These are phyloP conservation scores for Globodera rostochiensis DNA, from an alignment of 1,140 invertebrate species.

Conservation along the genomic window DNA sequence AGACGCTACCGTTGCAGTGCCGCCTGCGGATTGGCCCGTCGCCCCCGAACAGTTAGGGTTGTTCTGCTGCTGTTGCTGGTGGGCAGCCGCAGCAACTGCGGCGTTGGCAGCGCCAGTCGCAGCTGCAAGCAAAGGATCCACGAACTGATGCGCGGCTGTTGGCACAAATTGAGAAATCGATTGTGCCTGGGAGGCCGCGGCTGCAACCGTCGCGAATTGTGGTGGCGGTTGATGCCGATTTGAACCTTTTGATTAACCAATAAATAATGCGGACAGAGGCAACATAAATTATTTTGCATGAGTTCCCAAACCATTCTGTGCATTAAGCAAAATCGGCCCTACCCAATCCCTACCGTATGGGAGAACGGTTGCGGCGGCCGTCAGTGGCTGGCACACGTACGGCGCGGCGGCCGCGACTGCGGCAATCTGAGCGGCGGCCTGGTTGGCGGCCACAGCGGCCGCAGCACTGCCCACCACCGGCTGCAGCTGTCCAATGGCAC, in stretches of 20 bases:
- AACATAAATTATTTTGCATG: too few relatives aligned
- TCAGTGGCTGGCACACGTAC: conserved; percentile 22
- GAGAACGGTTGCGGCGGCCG: conserved; percentile 10
- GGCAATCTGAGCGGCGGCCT: conserved; percentile 2
- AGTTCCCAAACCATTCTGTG: background rate
- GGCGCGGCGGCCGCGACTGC: conserved; percentile 22
- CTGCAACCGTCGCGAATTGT: background rate
- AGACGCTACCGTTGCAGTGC: background rate
- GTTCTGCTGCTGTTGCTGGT: background rate
- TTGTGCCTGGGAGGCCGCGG: conserved; percentile 4
- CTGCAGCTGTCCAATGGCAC: background rate
- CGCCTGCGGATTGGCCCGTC: background rate
- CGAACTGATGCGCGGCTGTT: background rate
- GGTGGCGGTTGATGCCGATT: background rate
- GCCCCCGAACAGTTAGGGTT: background rate
- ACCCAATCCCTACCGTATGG: conserved; percentile 13
- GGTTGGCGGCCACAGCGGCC: background rate
- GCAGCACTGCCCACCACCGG: background rate
- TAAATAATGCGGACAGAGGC: background rate
- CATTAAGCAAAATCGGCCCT: too few relatives aligned
- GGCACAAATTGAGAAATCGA: conserved; percentile 24
- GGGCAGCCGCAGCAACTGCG: background rate
- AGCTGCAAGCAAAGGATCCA: conserved; percentile 22
- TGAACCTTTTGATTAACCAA: background rate
- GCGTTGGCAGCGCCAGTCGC: conserved; percentile 14